Base-by-base conservation (phyloP, 2,888 invertebrate genomes). In the Cryptocheilus praepositus region DNA sequence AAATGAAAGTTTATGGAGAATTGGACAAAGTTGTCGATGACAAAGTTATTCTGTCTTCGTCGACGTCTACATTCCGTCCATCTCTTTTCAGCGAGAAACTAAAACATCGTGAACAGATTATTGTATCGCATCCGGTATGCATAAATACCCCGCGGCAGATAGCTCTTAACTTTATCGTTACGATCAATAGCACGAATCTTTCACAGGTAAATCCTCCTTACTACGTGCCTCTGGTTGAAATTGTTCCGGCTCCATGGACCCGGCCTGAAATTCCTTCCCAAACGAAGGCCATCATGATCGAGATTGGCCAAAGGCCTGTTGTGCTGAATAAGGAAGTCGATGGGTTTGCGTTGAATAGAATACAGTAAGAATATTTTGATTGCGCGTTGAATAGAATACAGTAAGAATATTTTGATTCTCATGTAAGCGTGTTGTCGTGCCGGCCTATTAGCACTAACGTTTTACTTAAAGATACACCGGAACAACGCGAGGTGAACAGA, bases 241-340 rank as follows among this genome's bases (percentile, higher is more conserved):
- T 99, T 15, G 96, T 98, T 0, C 98, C 98, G 0, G 96, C 98
- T 0, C 96, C 97, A 3, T 98, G 97, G 96, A 98, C 98, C 0
- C 93, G 94, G 60, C 91, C 93, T 0, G 94, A 94, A 71, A 93
- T 96, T 11, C 92, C 94, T 0, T 90, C 90, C 54, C 93, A 92
- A 86, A 95, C 97, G 0, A 92, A 94, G 61, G 92, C 91, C 52
- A 90, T 95, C 36, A 95, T 98, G 96, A 90, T 92, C 61, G 95
- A 96, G 89, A 95, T 98, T 64, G 98, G 98, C 0, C 98, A 98
- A 89, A 94, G 93, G 61, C 98, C 98, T 0, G 96, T 98, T 0
- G 93, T 94, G 0, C 90, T 99, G 8, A 92, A 93, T 0, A 93
- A 93, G 75, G 98, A 99, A 91, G 93, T 97, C 61, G 94, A 95